These are phyloP conservation scores for Pachycephus smyrnensis DNA, from an alignment of 2,888 invertebrate species.

Conservation along the genomic window DNA sequence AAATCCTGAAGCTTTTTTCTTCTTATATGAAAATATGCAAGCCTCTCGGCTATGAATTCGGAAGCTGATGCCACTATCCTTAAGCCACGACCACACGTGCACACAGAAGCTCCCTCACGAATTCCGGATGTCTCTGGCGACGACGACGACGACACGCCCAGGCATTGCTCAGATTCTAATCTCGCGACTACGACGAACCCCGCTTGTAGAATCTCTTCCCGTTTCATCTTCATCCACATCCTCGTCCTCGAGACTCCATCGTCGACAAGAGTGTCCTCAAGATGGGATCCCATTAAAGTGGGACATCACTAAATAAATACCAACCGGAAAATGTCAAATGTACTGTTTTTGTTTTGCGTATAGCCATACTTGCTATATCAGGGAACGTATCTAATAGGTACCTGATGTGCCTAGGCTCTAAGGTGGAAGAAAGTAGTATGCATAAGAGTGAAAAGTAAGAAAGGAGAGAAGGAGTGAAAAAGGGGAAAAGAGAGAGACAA, in stretches of 20 bases:
- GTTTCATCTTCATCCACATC: not conserved
- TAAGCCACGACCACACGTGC: constrained; percentile 21
- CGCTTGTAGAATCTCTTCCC: not conserved
- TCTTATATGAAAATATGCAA: not conserved
- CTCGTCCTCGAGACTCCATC: not conserved
- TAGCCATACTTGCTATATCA: not conserved
- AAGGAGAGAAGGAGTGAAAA: not conserved
- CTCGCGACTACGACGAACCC: constrained; percentile 40
- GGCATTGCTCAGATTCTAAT: constrained; percentile 55
- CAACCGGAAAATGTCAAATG: not conserved
- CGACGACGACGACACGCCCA: constrained; percentile 54
- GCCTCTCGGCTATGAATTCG: not conserved
- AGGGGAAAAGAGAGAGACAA: constrained; percentile 17
- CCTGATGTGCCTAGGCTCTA: not conserved
- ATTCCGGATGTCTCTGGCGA: constrained; percentile 51
- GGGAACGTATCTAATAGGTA: not conserved
- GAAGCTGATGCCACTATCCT: not conserved
- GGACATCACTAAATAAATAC: not conserved
- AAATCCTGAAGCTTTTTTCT: not conserved
- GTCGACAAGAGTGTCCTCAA: not conserved
- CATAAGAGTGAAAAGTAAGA: not conserved
- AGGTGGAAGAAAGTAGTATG: not conserved
- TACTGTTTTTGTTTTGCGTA: not conserved
- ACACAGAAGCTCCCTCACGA: constrained; percentile 47
- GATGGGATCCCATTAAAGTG: not conserved